These are phyloP conservation scores for Lissocephala sabroskyi DNA, from an alignment of 2,888 invertebrate genomes.

Conservation along the genomic window DNA sequence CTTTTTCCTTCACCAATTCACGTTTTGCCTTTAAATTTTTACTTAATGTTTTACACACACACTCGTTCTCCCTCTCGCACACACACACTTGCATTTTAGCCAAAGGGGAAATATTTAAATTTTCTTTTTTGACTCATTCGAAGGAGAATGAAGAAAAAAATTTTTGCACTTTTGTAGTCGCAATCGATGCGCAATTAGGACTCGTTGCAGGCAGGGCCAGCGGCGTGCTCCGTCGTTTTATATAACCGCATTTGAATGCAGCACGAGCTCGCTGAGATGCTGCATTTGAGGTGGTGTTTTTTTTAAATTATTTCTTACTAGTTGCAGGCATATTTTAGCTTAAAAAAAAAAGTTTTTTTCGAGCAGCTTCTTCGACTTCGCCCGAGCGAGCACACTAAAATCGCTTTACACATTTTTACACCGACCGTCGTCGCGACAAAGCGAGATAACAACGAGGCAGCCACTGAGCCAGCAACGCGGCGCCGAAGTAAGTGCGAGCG, in stretches of 20 bases:
- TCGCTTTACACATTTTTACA: slow-evolving; percentile 59
- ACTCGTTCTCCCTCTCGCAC: too few species aligned
- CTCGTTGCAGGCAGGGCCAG: slow-evolving; percentile 22
- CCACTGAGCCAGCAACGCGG: neutral
- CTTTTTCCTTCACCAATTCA: too few species aligned
- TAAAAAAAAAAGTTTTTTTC: slow-evolving; percentile 52
- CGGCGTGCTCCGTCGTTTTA: slow-evolving; percentile 47
- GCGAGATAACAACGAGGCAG: slow-evolving; percentile 32
- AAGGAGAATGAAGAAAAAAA: neutral
- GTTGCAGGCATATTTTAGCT: slow-evolving; percentile 40
- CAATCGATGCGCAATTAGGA: slow-evolving; percentile 59
- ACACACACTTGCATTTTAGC: slow-evolving; percentile 11
- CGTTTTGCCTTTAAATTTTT: slow-evolving; percentile 39
- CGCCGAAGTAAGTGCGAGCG: slow-evolving; percentile 36
- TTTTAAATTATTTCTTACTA: slow-evolving; percentile 22
- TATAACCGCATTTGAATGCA: slow-evolving; percentile 41
- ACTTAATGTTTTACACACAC: slow-evolving; percentile 33
- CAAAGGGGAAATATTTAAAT: slow-evolving; percentile 12
- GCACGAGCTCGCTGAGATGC: slow-evolving; percentile 15
- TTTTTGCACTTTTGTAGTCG: slow-evolving; percentile 8
- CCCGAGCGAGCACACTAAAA: slow-evolving; percentile 56
- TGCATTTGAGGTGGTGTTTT: slow-evolving; percentile 20
- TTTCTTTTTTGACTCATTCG: slow-evolving; percentile 8
- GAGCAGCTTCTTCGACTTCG: slow-evolving; percentile 63
- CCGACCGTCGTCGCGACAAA: slow-evolving; percentile 38